phyloP scores from a whole-genome alignment of 2,113 vertebrate genomes.

The Dipodomys spectabilis region DNA sequence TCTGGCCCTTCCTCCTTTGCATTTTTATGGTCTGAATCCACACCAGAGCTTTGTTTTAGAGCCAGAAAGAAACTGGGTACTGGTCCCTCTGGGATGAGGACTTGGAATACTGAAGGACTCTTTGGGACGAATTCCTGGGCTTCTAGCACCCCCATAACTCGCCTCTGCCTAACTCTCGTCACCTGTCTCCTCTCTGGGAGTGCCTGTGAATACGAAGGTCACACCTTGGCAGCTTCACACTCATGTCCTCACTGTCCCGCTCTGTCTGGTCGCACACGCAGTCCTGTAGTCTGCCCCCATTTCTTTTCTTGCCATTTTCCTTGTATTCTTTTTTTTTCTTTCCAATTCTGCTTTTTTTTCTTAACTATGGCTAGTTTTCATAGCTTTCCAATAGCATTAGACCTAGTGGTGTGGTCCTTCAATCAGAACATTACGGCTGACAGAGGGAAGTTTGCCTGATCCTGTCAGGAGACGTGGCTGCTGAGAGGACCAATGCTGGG shows the following conservation, averaged over 20 bases:
- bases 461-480: neutral
- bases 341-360: neutral
- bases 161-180: neutral
- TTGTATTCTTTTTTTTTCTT: neutral
- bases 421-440: no score
- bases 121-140: neutral
- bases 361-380: neutral
- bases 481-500: neutral
- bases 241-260: neutral
- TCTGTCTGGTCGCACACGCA: neutral
- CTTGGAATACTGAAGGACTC: neutral
- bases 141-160: neutral
- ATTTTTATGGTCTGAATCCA: neutral
- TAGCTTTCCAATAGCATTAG: neutral
- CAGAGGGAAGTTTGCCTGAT: neutral
- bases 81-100: neutral
- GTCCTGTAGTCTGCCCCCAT: neutral
- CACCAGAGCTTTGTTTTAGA: neutral
- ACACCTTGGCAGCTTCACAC: constrained; percentile 53
- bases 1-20: neutral
- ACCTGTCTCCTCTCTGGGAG: constrained; percentile 39
- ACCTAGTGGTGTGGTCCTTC: no score
- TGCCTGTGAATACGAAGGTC: constrained; percentile 42
- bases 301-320: neutral
- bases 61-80: neutral